phyloP scores from a whole-genome alignment of 2,888 invertebrate species.

The Microctonus hyperodae region DNA sequence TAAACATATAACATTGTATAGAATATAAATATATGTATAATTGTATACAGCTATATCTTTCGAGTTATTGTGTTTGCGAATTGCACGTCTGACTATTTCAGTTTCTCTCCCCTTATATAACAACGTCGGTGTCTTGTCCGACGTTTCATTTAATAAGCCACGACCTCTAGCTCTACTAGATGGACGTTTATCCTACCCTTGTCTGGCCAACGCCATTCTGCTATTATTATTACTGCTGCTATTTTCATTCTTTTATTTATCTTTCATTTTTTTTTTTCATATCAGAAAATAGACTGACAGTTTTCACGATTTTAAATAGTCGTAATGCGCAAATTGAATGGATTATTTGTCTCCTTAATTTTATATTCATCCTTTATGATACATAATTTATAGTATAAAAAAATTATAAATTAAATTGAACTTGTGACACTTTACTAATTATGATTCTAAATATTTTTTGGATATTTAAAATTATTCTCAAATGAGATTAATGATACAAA shows the following conservation, averaged over 20 bases:
- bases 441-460: too few species aligned
- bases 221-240: neutral
- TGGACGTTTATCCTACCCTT: conserved; percentile 17
- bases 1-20: too few species aligned
- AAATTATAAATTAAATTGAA: too few species aligned
- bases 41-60: conserved; percentile 3
- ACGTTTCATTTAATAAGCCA: conserved; percentile 31
- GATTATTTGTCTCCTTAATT: too few species aligned
- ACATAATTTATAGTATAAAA: too few species aligned
- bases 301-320: neutral
- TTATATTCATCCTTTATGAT: too few species aligned
- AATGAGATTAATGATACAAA: too few species aligned
- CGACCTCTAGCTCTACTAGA: conserved; percentile 8
- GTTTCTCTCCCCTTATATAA: neutral
- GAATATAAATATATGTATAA: neutral
- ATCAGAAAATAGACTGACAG: neutral
- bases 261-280: neutral
- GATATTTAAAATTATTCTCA: too few species aligned
- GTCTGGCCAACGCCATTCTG: conserved; percentile 24
- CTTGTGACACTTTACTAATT: too few species aligned
- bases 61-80: neutral
- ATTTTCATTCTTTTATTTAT: too few species aligned
- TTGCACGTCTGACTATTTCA: conserved; percentile 8
- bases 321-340: too few species aligned
- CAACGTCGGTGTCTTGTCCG: neutral